Conservation (phyloP, 2,113 vertebrate species). For the Opisthocomus hoazin region DNA sequence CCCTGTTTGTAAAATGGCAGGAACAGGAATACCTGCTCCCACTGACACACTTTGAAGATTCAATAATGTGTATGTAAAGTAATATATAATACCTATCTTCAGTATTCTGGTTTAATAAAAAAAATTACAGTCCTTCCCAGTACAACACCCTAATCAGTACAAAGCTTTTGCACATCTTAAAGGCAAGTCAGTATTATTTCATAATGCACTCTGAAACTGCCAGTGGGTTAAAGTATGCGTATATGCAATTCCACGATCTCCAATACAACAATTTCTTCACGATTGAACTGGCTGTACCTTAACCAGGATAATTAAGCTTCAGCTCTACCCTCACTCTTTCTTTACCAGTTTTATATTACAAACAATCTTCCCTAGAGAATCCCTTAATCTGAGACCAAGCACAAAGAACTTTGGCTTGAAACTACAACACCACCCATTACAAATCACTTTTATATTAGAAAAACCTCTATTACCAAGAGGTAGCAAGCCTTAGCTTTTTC, state of each 20-base stretch:
- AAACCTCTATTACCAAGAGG: neutral
- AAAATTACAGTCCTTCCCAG: neutral
- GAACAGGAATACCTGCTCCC: neutral
- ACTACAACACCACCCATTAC: neutral
- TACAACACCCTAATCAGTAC: neutral
- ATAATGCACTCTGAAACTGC: neutral
- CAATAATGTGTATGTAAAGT: neutral
- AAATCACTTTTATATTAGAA: neutral
- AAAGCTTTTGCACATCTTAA: neutral
- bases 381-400: neutral
- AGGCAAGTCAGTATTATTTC: neutral
- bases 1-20: neutral
- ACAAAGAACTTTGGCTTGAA: neutral
- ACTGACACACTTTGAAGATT: neutral
- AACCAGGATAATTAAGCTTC: neutral
- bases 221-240: neutral
- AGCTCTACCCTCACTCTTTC: neutral
- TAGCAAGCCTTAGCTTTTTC: neutral
- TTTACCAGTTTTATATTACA: neutral
- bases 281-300: neutral
- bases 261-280: neutral
- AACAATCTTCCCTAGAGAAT: neutral
- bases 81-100: neutral
- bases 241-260: neutral
- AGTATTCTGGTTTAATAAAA: neutral